Evolutionary conservation across 2,888 invertebrate genomes (phyloP), one percentile per base, ranked within the genome.

Genomic region (Dendrolimus houi): DNA sequence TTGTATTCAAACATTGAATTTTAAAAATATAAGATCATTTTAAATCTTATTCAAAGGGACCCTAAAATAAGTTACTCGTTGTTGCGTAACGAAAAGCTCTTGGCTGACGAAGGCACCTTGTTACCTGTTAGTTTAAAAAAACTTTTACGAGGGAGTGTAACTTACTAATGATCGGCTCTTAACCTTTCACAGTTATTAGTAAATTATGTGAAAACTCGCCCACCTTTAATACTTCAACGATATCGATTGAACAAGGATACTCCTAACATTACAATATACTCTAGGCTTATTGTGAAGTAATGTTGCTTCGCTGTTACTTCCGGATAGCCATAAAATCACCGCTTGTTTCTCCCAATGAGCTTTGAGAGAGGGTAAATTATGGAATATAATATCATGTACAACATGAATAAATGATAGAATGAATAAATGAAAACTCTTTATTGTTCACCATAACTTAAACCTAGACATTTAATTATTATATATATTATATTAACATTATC

Each of bases 21-120:
- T 63, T 58, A 61, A 57, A 61, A 60, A 64, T 61, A 60, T 56
- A 63, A 65, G 63, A 65, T 61, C 60, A 61, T 55, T 54, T 54
- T 52, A 55, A 59, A 62, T 59, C 55, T 60, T 61, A 55, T 62
- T 60, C 61, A 55, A 13, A 61, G 59, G 61, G 58, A 58, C 57
- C 60, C 54, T 65, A 60, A 61, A 53, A 29, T 54, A 57, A 58
- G 59, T 54, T 55, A 62, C 56, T 56, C 52, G 10, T 53, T 57
- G 56, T 66, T 62, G 59, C 41, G 56, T 61, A 62, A 63, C 56
- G 9, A 53, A 60, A 64, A 62, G 60, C 9, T 47, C 29, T 29
- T 29, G 29, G 29, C 47, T 57, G 55, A 47, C 47, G 47, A 10
- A 12, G 47, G 47, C 9, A 47, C 47, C 6, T 12, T 47, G 47